Evolutionary conservation across 2,797 vertebrate genomes (phyloP).

Genomic region (Triplophysa bombifrons): DNA sequence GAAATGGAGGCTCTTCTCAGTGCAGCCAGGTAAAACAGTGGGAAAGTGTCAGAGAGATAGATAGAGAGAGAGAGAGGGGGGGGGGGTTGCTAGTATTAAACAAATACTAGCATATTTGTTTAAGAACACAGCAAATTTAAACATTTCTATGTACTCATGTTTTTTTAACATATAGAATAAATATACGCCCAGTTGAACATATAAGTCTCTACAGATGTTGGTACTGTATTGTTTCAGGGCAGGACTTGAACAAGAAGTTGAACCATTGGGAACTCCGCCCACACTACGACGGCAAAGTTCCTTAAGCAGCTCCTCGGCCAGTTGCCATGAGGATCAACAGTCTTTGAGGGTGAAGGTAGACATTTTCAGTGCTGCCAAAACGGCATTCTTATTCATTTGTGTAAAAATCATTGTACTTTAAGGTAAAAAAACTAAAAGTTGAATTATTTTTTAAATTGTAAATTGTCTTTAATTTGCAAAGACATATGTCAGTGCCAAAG

Average conservation of each 20-base stretch:
- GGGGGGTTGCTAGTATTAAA: too few species aligned
- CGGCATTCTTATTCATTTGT: not conserved
- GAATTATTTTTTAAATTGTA: too few species aligned
- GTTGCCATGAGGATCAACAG: slow-evolving; percentile 72
- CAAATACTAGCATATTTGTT: not conserved
- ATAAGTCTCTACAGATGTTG: not conserved
- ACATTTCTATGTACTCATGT: not conserved
- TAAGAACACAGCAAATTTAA: slow-evolving; percentile 9
- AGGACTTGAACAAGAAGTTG: slow-evolving; percentile 72
- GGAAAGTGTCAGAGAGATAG: not conserved
- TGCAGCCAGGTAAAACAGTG: slow-evolving; percentile 72
- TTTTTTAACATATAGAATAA: not conserved
- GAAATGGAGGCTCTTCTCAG: slow-evolving; percentile 82
- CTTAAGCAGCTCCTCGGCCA: slow-evolving; percentile 63
- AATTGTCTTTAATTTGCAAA: too few species aligned
- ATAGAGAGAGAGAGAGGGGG: not conserved
- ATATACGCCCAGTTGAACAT: not conserved
- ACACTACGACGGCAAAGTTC: slow-evolving; percentile 73
- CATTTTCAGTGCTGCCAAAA: not conserved
- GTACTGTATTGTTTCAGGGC: slow-evolving; percentile 61
- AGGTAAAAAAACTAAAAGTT: too few species aligned
- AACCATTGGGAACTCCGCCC: slow-evolving; percentile 72
- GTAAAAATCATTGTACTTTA: too few species aligned
- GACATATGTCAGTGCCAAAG: too few species aligned
- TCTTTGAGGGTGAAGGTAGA: slow-evolving; percentile 76